Base-by-base conservation (phyloP, 1,140 invertebrate genomes). In the Pseudomyrmex flavicornis region DNA sequence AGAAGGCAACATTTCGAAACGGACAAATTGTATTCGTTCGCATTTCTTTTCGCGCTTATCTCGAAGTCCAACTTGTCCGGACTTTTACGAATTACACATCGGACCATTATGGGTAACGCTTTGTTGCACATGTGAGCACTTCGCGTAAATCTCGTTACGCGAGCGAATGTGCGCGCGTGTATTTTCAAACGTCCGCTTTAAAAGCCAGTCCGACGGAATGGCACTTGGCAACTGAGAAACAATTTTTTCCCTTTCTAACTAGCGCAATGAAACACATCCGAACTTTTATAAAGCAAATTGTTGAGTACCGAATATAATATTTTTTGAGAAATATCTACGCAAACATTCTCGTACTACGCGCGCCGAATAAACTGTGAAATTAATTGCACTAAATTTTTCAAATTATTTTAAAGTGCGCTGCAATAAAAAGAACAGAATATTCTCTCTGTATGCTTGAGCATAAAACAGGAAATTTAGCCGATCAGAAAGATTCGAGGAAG, bases 81-180 rank as follows among this genome's bases (percentile, higher is more conserved):
- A 15, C 5, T 69, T 69, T 13, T n/a, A 8, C 12, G 44, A 80
- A 70, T 70, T 80, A 70, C 20, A 17, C 26, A n/a, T 22, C 17
- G 13, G 44, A 70, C 44, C 44, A 70, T 80, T 59, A 80, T 3
- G 15, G 20, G 9, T 15, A 58, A 70, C 44, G 35, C n/a, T 80
- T 59, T 80, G 66, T 80, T 46, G 48, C 9, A 79, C 35, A 17
- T 48, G 65, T 48, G 35, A 70, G 48, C 50, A 54, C 12, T 80
- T 79, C 8, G n/a, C 66, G 12, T 70, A 70, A 80, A 80, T n/a
- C 54, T 80, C 10, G 54, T 80, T 80, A 59, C 56, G 15, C 56
- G 15, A 26, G n/a, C 35, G 17, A 48, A 12, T 54, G 20, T 13
- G 13, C 8, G 13, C 9, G 46, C 12, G 61, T 15, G 8, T 76